Percentiles rank a stretch among this genome's conserved stretches.
phyloP scores from a whole-genome alignment of 2,113 vertebrate species.

The Coracopsis vasa region DNA sequence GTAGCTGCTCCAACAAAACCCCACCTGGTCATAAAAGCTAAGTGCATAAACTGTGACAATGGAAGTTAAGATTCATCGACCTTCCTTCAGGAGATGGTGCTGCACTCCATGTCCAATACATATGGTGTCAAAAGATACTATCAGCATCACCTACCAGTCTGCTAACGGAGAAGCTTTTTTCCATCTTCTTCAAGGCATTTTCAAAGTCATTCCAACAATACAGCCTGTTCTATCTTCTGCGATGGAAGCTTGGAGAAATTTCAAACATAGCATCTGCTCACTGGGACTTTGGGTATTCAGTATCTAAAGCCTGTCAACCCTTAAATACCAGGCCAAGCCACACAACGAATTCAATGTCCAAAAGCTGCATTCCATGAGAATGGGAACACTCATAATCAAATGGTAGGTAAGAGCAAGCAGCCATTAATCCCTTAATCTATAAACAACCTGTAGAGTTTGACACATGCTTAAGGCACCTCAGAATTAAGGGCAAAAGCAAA shows the following conservation, averaged over 20 bases:
- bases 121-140: accelerated
- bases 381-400: accelerated
- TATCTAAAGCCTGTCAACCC: background rate
- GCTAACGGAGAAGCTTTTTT: background rate
- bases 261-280: background rate
- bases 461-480: background rate
- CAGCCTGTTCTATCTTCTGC: background rate
- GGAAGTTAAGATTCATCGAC: too few species aligned
- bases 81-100: background rate
- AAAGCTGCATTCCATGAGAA: background rate
- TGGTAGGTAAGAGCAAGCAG: background rate
- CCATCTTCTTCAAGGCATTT: background rate
- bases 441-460: background rate
- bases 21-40: background rate
- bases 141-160: accelerated
- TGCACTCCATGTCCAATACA: accelerated
- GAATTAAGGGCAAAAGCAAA: background rate
- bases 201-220: background rate
- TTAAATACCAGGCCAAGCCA: background rate
- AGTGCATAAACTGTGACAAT: background rate
- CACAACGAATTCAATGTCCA: accelerated
- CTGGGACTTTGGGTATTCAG: background rate
- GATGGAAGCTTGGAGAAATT: background rate
- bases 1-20: background rate
- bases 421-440: background rate